phyloP scores from a whole-genome alignment of 2,888 invertebrate genomes.

The Caenorhabditis auriculariae region DNA sequence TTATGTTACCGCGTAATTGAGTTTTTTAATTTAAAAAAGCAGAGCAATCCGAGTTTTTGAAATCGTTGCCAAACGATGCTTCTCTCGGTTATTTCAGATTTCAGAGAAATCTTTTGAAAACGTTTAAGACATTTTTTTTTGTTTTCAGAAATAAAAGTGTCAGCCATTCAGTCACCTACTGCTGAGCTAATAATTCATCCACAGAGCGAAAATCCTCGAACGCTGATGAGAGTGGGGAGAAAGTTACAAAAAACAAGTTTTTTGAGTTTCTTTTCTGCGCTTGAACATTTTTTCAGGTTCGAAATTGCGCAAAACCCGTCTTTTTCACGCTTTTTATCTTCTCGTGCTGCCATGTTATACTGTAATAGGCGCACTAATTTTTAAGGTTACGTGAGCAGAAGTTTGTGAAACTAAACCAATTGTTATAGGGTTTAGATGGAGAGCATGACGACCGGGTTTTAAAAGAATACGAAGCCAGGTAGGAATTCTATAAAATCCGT shows the following conservation, averaged over 20 bases:
- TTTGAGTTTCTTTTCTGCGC: not conserved
- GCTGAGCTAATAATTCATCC: too few relatives aligned
- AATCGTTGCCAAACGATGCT: too few relatives aligned
- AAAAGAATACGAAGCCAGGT: conserved; percentile 37
- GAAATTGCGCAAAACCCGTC: conserved; percentile 30
- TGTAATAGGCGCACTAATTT: conserved; percentile 47
- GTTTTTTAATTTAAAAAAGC: too few relatives aligned
- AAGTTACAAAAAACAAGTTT: conserved; percentile 44
- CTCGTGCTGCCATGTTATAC: conserved; percentile 51
- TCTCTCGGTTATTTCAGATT: too few relatives aligned
- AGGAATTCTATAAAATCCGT: conserved; percentile 5
- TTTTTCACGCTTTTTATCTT: conserved; percentile 50
- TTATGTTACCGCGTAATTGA: too few relatives aligned
- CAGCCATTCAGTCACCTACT: too few relatives aligned
- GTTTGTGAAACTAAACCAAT: not conserved
- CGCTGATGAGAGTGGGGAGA: conserved; percentile 42
- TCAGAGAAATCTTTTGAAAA: too few relatives aligned
- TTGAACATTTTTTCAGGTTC: conserved; percentile 3
- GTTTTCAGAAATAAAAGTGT: too few relatives aligned
- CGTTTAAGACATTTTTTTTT: too few relatives aligned
- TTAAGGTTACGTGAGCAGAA: conserved; percentile 29
- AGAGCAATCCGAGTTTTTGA: too few relatives aligned
- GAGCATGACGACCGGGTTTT: conserved; percentile 43
- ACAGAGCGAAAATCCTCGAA: conserved; percentile 6
- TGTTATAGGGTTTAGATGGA: conserved; percentile 50